A percentile compares a stretch with the other conserved stretches of the same genome.
phyloP scores from a whole-genome alignment of 2,113 vertebrate genomes.

The Hippocampus mohnikei region DNA sequence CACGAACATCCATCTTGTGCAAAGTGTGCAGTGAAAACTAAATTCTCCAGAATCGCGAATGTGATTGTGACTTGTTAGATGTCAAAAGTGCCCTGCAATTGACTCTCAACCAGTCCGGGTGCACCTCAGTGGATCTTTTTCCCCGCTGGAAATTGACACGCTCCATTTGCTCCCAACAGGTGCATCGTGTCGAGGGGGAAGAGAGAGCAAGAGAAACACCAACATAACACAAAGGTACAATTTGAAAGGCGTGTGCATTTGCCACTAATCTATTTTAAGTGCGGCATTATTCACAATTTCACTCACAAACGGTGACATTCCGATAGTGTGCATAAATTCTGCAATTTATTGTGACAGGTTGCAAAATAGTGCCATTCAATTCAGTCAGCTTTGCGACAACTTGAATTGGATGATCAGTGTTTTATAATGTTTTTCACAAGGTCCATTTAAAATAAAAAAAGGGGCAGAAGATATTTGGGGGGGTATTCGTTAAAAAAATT shows the following conservation, averaged over 20 bases:
- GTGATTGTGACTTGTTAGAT: too few relatives aligned
- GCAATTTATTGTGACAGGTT: neutral
- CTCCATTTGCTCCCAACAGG: conserved; percentile 35
- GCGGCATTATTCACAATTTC: neutral
- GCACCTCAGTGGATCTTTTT: neutral
- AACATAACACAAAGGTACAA: conserved; percentile 55
- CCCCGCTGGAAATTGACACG: neutral
- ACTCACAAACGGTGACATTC: neutral
- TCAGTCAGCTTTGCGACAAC: neutral
- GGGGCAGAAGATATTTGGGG: neutral
- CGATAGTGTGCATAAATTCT: neutral
- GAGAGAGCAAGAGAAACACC: conserved; percentile 31
- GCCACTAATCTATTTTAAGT: neutral
- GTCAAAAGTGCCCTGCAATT: neutral
- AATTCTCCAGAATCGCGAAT: too few relatives aligned
- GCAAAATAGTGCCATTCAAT: neutral
- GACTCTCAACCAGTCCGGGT: neutral
- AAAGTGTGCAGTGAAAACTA: too few relatives aligned
- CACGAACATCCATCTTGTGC: too few relatives aligned
- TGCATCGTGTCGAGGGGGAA: conserved; percentile 70
- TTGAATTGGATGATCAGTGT: neutral
- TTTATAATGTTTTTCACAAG: neutral
- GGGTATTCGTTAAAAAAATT: neutral
- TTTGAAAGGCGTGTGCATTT: conserved; percentile 16
- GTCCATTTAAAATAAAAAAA: neutral